These are phyloP conservation scores for Limnodromus scolopaceus DNA, from an alignment of 2,797 vertebrate genomes.

Conservation along the genomic window DNA sequence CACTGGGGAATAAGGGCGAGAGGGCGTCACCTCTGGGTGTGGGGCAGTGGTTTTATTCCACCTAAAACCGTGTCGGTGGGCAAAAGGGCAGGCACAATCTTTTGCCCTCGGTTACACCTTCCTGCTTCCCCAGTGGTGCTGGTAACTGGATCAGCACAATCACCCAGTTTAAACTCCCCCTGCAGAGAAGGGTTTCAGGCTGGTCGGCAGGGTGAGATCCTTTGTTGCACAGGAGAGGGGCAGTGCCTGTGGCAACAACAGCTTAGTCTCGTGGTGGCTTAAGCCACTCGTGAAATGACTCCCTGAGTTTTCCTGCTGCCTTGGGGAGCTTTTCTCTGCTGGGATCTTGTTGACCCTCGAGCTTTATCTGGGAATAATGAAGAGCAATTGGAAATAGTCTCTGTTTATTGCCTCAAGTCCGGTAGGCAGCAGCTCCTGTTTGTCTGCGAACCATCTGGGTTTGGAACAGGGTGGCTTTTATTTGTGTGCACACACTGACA, in stretches of 20 bases:
- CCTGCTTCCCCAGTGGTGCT: neutral
- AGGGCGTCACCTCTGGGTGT: neutral
- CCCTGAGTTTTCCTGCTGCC: neutral
- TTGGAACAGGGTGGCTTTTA: neutral
- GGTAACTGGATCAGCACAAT: neutral
- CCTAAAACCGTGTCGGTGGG: neutral
- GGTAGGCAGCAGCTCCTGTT: neutral
- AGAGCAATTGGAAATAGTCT: neutral
- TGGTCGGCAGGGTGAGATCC: neutral
- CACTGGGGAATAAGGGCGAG: neutral
- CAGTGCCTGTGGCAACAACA: neutral
- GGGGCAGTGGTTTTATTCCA: neutral
- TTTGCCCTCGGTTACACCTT: neutral
- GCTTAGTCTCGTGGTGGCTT: neutral
- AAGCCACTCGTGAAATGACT: neutral
- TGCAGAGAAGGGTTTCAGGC: neutral
- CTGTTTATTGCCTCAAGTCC: neutral
- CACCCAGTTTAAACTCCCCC: neutral
- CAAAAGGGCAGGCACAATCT: neutral
- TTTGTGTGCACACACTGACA: rapidly evolving
- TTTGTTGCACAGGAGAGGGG: neutral
- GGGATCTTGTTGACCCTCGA: neutral
- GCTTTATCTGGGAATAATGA: neutral
- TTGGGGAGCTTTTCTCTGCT: neutral
- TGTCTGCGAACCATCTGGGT: neutral